Conservation (phyloP, 2,797 vertebrate species). For the Manis pentadactyla region DNA sequence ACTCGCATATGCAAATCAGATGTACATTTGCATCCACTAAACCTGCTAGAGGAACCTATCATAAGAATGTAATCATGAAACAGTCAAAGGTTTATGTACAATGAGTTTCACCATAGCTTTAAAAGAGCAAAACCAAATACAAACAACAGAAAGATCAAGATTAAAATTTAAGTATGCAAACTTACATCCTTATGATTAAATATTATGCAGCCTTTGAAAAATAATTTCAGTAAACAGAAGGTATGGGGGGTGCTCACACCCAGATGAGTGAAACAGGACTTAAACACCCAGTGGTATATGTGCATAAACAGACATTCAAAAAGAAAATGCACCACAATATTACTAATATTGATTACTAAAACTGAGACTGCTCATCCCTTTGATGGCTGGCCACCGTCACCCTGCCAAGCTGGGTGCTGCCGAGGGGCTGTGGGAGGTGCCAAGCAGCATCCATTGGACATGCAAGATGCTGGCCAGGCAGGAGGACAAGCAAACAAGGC, state of each 20-base stretch:
- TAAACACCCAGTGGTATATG: fast-evolving
- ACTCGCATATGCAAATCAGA: neutral
- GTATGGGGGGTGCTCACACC: neutral
- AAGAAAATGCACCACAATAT: neutral
- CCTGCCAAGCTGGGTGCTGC: fast-evolving
- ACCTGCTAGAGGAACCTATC: neutral
- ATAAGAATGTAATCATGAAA: neutral
- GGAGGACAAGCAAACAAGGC: fast-evolving
- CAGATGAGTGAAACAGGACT: neutral
- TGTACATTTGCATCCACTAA: neutral
- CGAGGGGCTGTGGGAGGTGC: neutral
- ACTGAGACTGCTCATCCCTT: neutral
- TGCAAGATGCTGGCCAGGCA: too few species aligned
- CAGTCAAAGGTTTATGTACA: neutral
- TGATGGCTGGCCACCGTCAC: fast-evolving
- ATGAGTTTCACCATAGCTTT: neutral
- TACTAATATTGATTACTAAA: neutral
- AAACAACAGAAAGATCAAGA: neutral
- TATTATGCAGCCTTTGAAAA: neutral
- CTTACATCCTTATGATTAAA: neutral
- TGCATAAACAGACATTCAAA: neutral
- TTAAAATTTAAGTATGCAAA: neutral
- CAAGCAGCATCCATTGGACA: too few species aligned
- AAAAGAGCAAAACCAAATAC: neutral
- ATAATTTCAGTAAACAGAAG: neutral